phyloP scores from a whole-genome alignment of 2,888 invertebrate species.

The Drosophila prolongata region DNA sequence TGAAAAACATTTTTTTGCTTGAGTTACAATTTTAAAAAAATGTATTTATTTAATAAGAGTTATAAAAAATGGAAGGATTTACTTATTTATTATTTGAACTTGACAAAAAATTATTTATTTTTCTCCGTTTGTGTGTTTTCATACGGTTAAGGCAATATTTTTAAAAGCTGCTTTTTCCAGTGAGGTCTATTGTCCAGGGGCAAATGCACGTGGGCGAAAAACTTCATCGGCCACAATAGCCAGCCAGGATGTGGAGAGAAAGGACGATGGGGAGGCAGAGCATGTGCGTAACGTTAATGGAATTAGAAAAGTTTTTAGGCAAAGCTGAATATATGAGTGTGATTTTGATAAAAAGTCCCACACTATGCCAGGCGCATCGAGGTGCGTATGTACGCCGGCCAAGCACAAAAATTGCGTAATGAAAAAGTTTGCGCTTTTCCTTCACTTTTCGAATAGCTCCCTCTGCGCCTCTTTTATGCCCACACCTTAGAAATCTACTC shows the following conservation, averaged over 20 bases:
- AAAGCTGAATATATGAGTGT: slow-evolving; percentile 64
- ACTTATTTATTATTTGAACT: no score
- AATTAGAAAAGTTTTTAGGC: slow-evolving; percentile 82
- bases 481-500: slow-evolving; percentile 11
- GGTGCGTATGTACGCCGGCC: slow-evolving; percentile 61
- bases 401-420: slow-evolving; percentile 73
- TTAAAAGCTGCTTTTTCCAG: background rate
- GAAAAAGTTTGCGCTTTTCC: slow-evolving; percentile 67
- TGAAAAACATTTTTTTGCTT: no score
- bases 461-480: slow-evolving; percentile 6
- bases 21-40: no score
- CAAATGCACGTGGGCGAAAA: slow-evolving; percentile 57
- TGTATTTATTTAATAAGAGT: no score
- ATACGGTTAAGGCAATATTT: background rate
- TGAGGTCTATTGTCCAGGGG: slow-evolving; percentile 25
- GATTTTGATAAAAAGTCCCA: slow-evolving; percentile 62
- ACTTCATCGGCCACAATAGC: slow-evolving; percentile 46
- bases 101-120: no score
- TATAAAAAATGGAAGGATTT: no score
- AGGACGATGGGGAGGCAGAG: slow-evolving; percentile 35
- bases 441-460: slow-evolving; percentile 5
- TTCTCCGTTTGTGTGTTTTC: no score
- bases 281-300: slow-evolving; percentile 81
- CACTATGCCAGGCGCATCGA: slow-evolving; percentile 4
- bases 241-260: background rate